Conservation (phyloP, 2,888 invertebrate species). For the Cheiracanthium punctorium region DNA sequence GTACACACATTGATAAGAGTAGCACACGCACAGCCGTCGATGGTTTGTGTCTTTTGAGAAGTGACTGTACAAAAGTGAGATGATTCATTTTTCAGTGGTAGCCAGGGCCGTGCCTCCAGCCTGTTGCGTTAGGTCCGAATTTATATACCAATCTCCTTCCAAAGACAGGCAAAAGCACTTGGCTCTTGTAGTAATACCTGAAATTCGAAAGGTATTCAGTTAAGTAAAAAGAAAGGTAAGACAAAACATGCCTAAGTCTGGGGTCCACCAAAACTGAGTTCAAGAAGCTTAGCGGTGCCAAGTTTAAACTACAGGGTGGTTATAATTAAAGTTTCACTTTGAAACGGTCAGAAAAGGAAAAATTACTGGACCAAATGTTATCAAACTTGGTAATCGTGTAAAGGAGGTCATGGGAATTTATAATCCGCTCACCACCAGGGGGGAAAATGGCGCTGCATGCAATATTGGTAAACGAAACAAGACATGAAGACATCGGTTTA, state of each 20-base stretch:
- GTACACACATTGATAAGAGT: slow-evolving; percentile 11
- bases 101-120: slow-evolving; percentile 79
- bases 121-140: slow-evolving; percentile 87
- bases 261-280: neutral
- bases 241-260: too few species aligned
- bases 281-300: neutral
- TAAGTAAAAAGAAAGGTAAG: neutral
- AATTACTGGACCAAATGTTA: too few species aligned
- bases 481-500: too few species aligned
- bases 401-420: too few species aligned
- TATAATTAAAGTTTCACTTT: neutral
- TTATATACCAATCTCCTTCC: slow-evolving; percentile 87
- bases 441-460: too few species aligned
- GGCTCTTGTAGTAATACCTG: slow-evolving; percentile 87
- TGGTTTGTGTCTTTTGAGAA: neutral
- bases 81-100: slow-evolving; percentile 38
- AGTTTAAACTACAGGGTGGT: neutral
- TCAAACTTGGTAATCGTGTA: neutral
- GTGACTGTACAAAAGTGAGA: slow-evolving; percentile 52
- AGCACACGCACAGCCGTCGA: neutral
- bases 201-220: neutral
- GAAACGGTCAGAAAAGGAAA: too few species aligned
- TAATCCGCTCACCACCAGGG: too few species aligned
- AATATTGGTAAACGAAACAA: too few species aligned
- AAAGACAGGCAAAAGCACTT: slow-evolving; percentile 85